Evolutionary conservation across 2,888 invertebrate genomes (phyloP), one percentile per base, ranked within the genome.

Genomic region (Dynastes maya): DNA sequence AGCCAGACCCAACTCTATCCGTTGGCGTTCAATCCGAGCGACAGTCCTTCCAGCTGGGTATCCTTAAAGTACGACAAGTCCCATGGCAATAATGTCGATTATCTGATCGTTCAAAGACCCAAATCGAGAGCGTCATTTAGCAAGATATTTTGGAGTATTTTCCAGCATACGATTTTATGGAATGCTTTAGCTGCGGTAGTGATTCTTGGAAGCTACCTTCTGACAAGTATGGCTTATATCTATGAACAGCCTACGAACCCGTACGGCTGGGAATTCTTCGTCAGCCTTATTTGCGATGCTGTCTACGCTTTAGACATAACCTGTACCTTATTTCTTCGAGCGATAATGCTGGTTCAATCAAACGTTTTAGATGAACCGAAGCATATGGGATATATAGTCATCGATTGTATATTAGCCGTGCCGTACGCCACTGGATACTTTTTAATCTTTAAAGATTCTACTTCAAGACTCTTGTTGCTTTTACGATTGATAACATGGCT

Each of bases 41-140:
- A 65, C 13, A 77, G 71, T 16, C 74, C 79, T 8, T 68, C 79
- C 45, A 79, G 79, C 51, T 79, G 79, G 79, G 79, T 79, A 11
- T 79, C 79, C n/a, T n/a, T 79, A 51, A 77, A 68, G 37, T 65
- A 53, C 29, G 49, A 45, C 2, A 55, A 55, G 29, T 64, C 70
- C 11, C 68, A 16, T 32, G 53, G 45, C 22, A 70, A 79, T 45
- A 71, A 78, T 32, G 63, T 79, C 29, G 77, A 79, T 51, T 79
- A 79, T 40, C n/a, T 79, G 65, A 74, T 79, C 13, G 58, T 79
- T 16, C 79, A 79, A 11, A 79, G 75, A 16, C 77, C 77, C 3
- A 79, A 77, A 68, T 65, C 65, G 8, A 70, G 32, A 13, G 6
- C 9, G 61, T 72, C 77, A 2, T 64, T 65, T 51, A 40, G 58